Evolutionary conservation across 2,888 invertebrate genomes (phyloP).

Genomic region (Mamestra brassicae): DNA sequence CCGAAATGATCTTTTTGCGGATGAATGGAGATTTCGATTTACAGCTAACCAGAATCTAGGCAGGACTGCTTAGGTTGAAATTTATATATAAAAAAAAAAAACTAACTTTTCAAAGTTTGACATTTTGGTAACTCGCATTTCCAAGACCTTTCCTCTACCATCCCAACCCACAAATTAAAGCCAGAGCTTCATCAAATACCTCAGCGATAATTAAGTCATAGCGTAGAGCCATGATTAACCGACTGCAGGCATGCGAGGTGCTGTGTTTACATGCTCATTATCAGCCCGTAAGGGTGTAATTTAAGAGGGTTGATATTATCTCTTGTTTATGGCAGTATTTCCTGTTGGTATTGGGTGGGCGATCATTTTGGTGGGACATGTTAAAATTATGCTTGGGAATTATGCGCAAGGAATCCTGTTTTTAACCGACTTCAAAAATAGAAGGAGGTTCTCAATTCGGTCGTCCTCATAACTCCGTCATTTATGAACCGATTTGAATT

Average conservation of each 20-base stretch:
- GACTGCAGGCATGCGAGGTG: slow-evolving; percentile 60
- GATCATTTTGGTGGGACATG: slow-evolving; percentile 18
- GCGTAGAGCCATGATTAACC: slow-evolving; percentile 55
- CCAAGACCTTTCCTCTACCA: not conserved
- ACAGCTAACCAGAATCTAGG: too few relatives aligned
- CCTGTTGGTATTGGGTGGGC: slow-evolving; percentile 7
- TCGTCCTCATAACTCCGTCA: too few relatives aligned
- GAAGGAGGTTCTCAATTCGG: too few relatives aligned
- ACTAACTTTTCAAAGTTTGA: not conserved
- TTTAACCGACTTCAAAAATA: too few relatives aligned
- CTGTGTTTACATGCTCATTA: slow-evolving; percentile 60
- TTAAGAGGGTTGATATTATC: slow-evolving; percentile 55
- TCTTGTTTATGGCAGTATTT: slow-evolving; percentile 36
- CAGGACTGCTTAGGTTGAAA: too few relatives aligned
- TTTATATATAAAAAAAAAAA: too few relatives aligned
- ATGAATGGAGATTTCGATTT: too few relatives aligned
- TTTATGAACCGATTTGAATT: too few relatives aligned
- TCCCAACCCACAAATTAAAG: not conserved
- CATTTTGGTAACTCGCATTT: not conserved
- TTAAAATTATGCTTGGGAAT: slow-evolving; percentile 10
- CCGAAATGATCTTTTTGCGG: too few relatives aligned
- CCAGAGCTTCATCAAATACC: slow-evolving; percentile 17
- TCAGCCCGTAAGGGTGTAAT: slow-evolving; percentile 47
- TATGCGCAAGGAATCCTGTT: not conserved
- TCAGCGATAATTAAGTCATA: slow-evolving; percentile 57